Evolutionary conservation across 2,113 vertebrate species (phyloP).

Genomic region (Campylorhamphus procurvoides): DNA sequence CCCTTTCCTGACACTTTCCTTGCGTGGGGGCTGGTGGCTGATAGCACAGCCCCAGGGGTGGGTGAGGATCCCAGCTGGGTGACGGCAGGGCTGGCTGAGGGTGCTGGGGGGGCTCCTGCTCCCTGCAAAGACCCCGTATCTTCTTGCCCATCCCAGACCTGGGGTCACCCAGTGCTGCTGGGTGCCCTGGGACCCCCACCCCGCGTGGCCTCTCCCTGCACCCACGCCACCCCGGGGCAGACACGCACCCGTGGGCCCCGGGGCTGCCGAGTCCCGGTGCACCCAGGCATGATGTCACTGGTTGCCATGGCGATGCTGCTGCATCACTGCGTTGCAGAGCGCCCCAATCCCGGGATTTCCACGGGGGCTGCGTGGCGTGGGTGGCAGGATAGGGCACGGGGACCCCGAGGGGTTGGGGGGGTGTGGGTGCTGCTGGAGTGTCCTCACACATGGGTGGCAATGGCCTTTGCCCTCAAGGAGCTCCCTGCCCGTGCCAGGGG

Average conservation of each 20-base stretch:
- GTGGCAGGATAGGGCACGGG: neutral
- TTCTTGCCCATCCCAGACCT: neutral
- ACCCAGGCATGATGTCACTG: constrained; percentile 56
- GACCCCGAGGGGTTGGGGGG: neutral
- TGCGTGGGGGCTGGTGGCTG: fast-evolving
- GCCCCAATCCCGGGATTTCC: constrained; percentile 47
- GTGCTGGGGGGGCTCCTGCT: neutral
- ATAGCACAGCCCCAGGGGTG: fast-evolving
- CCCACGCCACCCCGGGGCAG: neutral
- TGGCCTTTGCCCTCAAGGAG: neutral
- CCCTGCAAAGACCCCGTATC: neutral
- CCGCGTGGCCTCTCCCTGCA: neutral
- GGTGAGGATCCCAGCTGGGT: neutral
- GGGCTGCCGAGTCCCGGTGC: constrained; percentile 12
- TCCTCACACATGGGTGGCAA: neutral
- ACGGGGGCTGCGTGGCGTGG: neutral
- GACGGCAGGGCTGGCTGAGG: neutral
- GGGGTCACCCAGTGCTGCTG: neutral
- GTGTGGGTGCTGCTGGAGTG: neutral
- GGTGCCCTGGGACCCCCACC: neutral
- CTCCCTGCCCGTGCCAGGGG: neutral
- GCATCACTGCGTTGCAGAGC: constrained; percentile 22
- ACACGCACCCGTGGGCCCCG: neutral
- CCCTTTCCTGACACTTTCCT: neutral
- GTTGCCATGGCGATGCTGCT: constrained; percentile 66